Evolutionary conservation across 2,888 invertebrate species (phyloP), one percentile per base, ranked within the genome.

Genomic region (Apodemia zela): DNA sequence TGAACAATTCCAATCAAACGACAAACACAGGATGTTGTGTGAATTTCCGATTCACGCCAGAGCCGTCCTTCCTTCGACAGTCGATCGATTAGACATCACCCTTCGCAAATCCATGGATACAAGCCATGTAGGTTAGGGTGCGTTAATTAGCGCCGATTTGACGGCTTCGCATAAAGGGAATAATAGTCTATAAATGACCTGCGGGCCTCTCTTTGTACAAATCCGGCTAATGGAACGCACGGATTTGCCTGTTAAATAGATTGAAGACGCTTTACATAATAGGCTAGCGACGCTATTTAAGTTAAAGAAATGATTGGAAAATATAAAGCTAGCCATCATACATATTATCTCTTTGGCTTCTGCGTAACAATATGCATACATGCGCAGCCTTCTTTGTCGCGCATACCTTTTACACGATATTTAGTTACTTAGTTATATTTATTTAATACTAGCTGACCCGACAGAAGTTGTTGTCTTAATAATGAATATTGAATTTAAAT

Each of bases 111-210:
- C 47, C 35, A 25, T 59, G 61, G 66, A 63, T 63, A 63, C 61
- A 63, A 63, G 59, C 63, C 66, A 61, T 63, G 64, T 66, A 65
- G 54, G 54, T 57, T 25, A 57, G 54, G 54, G 54, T 57, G 54
- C 25, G 54, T 70, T 70, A 67, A 70, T 68, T 70, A 70, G 70
- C 67, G 62, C 68, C 67, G 67, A 68, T 70, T 70, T 70, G 67
- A 70, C 65, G 68, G 65, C 64, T 67, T 6, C 45, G 58, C 29
- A 57, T 57, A 57, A 57, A 29, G 54, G 54, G 25, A 57, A 57
- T 57, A 57, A 57, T 57, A 29, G 54, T 57, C 54, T 57, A 57
- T 57, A 25, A 57, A 57, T 25, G 54, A 57, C 54, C 54, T 57
- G 54, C 29, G 54, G 54, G 45, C 45, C 45, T 47, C 54, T 57